These are phyloP conservation scores for Drosophila multiciliata DNA, from an alignment of 2,888 invertebrate species.

Conservation along the genomic window DNA sequence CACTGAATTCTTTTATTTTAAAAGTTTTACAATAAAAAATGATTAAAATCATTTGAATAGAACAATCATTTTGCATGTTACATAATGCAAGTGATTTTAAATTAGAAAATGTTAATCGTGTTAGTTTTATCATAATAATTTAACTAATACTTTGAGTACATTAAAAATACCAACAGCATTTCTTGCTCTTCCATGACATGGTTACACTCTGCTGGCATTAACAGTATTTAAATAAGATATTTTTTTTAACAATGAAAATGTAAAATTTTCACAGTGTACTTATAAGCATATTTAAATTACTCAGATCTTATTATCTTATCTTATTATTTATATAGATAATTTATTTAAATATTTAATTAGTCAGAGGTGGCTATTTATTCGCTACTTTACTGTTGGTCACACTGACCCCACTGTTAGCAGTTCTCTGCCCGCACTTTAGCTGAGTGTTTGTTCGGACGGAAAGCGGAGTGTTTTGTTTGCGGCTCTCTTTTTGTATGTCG, in stretches of 20 bases:
- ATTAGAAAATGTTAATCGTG: neutral
- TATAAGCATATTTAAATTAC: neutral
- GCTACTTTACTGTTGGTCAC: conserved; percentile 14
- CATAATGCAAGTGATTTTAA: neutral
- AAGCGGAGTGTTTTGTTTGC: conserved; percentile 13
- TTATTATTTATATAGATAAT: neutral
- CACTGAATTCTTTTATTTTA: neutral
- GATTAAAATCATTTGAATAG: neutral
- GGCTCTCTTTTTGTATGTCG: conserved; percentile 39
- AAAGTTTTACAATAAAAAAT: neutral
- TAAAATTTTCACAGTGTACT: neutral
- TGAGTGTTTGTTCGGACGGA: conserved; percentile 38
- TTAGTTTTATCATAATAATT: neutral
- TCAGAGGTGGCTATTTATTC: neutral
- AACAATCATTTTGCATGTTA: neutral
- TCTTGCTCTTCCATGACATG: neutral
- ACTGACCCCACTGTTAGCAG: conserved; percentile 41
- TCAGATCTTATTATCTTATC: neutral
- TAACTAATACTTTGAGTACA: neutral
- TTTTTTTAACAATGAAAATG: neutral
- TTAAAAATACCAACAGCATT: neutral
- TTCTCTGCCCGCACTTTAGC: conserved; percentile 54
- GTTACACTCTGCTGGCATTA: neutral
- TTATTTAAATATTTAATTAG: no score
- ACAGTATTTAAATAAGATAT: neutral